These are phyloP conservation scores for Sarcophaga subvicina DNA, from an alignment of 2,888 invertebrate genomes.

Conservation along the genomic window DNA sequence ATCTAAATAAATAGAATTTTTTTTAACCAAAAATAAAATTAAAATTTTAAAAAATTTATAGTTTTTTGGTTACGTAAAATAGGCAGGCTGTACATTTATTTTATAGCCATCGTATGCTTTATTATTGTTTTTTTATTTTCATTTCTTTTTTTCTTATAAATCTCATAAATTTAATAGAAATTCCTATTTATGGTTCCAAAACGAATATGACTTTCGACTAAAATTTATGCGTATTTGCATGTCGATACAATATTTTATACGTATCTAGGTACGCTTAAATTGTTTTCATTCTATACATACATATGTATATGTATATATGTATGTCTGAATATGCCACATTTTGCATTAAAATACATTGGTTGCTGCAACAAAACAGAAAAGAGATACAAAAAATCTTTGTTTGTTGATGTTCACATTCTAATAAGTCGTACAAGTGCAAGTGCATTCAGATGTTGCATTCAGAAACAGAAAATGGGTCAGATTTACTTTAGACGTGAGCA, in stretches of 20 bases:
- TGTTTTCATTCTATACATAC: background rate
- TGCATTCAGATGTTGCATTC: constrained; percentile 38
- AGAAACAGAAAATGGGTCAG: constrained; percentile 49
- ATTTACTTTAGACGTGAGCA: constrained; percentile 20
- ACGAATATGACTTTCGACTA: background rate
- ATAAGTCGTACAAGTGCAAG: constrained; percentile 62
- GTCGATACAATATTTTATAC: background rate
- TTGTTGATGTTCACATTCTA: background rate
- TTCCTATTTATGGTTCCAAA: too few species aligned
- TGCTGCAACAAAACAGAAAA: background rate
- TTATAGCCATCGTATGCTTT: too few species aligned
- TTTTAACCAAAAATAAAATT: background rate
- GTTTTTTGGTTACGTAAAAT: constrained; percentile 53
- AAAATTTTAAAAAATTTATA: background rate
- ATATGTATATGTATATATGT: background rate
- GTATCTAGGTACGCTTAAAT: background rate
- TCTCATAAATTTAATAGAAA: background rate
- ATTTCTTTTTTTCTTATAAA: background rate
- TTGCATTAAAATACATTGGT: background rate
- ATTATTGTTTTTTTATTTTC: background rate
- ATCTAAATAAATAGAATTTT: background rate
- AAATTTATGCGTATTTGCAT: background rate
- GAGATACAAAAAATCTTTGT: background rate
- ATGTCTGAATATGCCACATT: background rate
- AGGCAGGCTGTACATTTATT: background rate